Evolutionary conservation across 2,888 invertebrate genomes (phyloP).

Genomic region (Spodoptera exigua): DNA sequence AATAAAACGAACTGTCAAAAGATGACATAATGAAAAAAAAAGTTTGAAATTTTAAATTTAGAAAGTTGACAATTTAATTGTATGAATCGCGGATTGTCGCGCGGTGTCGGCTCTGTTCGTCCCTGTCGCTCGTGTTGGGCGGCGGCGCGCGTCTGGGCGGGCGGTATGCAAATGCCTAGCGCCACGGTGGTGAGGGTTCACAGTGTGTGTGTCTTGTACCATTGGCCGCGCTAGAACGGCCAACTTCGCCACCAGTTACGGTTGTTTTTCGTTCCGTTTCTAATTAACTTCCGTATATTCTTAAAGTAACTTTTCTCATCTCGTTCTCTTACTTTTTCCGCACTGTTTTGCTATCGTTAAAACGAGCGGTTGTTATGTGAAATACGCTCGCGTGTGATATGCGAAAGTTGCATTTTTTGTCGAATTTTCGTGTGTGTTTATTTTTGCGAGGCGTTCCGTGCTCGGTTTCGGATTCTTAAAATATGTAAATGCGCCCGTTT

Average conservation of each 20-base stretch:
- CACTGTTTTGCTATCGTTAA: conserved; percentile 72
- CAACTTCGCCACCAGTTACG: conserved; percentile 90
- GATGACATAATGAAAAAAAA: conserved; percentile 4
- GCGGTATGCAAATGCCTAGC: conserved; percentile 89
- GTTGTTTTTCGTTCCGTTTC: conserved; percentile 89
- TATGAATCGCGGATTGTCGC: conserved; percentile 70
- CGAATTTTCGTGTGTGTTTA: conserved; percentile 76
- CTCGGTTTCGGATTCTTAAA: conserved; percentile 68
- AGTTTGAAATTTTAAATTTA: conserved; percentile 29
- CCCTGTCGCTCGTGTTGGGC: conserved; percentile 87
- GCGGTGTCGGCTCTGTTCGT: conserved; percentile 68
- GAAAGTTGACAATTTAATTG: conserved; percentile 51
- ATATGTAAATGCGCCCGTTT: conserved; percentile 75
- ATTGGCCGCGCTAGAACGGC: conserved; percentile 89
- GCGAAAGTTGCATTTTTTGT: conserved; percentile 75
- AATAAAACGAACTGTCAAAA: conserved; percentile 11
- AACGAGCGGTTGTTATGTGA: conserved; percentile 79
- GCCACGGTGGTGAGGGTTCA: conserved; percentile 79
- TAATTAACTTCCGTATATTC: conserved; percentile 89
- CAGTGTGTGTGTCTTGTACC: conserved; percentile 87
- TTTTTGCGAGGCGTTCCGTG: conserved; percentile 73
- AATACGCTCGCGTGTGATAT: conserved; percentile 82
- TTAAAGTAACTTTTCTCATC: conserved; percentile 89
- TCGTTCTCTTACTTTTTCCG: conserved; percentile 79
- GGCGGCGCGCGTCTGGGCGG: conserved; percentile 88